Percentiles rank a stretch among this genome's conserved stretches.
Evolutionary conservation across 1,140 invertebrate genomes (phyloP).

Genomic region (Penaeus vannamei): DNA sequence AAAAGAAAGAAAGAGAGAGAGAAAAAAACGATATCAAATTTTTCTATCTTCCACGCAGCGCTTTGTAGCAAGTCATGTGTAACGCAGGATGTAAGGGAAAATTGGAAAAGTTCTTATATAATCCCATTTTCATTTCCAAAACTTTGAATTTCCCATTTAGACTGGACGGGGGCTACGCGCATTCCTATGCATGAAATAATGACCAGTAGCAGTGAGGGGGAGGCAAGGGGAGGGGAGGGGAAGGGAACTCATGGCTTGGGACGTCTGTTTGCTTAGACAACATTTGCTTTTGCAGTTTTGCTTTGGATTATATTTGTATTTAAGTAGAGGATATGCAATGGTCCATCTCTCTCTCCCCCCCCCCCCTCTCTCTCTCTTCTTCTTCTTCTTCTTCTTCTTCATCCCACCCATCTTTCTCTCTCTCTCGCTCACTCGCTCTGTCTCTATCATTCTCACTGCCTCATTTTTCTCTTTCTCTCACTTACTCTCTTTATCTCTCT

Average conservation of each 20-base stretch:
- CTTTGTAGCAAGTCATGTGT: constrained; percentile 64
- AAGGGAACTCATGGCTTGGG: constrained; percentile 33
- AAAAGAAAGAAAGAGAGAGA: neutral
- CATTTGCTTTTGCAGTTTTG: constrained; percentile 50
- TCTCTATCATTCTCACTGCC: neutral
- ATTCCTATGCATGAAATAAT: constrained; percentile 65
- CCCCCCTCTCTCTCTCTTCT: too few relatives aligned
- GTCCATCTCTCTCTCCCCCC: neutral
- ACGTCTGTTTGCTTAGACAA: constrained; percentile 46
- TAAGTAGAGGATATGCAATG: constrained; percentile 25
- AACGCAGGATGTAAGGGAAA: constrained; percentile 64
- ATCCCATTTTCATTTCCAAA: constrained; percentile 65
- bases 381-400: neutral
- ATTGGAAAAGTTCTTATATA: constrained; percentile 66
- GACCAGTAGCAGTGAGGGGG: constrained; percentile 45
- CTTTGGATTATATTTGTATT: constrained; percentile 48
- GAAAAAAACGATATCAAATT: constrained; percentile 57
- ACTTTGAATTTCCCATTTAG: constrained; percentile 65
- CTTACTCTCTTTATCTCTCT: neutral
- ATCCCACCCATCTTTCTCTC: neutral
- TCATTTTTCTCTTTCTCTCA: neutral
- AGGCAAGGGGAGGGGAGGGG: constrained; percentile 23
- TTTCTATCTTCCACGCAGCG: constrained; percentile 57
- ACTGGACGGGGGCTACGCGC: constrained; percentile 61
- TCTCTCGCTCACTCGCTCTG: neutral